Base-by-base conservation (phyloP, 2,113 vertebrate genomes). In the Semicossyphus pulcher region DNA sequence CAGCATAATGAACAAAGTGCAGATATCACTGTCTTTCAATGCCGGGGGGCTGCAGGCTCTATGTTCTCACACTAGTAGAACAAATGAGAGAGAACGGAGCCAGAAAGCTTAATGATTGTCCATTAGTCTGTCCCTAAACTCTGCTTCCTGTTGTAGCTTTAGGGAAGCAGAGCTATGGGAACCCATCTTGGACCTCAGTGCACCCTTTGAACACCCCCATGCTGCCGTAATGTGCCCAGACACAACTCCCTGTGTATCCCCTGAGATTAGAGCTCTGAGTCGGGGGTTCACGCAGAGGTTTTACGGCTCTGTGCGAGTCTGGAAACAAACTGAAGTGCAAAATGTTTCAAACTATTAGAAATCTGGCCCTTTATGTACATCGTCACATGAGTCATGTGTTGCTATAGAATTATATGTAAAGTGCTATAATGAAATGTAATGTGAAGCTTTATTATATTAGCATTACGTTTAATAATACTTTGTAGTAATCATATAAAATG, bases 1-100 rank as follows among this genome's bases (percentile, higher is more conserved):
- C 78, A 54, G 72, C 44, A 71, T 91, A 91, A 92, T 91, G 86
- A 91, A 87, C 79, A 79, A 79, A 89, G 86, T 79, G 73, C 84
- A 87, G 85, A 91, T 91, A 91, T 88, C 67, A 76, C 80, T 83
- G 83, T 82, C 67, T 72, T 75, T 82, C 72, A 73, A 60, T 61
- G 86, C 86, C 64, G 4, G 69, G 72, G 85, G 82, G 72, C 63
- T 63, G 26, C 16, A 72, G 76, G 71, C 81, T 84, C 66, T 42
- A 42, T 75, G 85, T 90, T 88, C 86, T 88, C 83, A 86, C 81
- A 81, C 85, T 85, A 59, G 58, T 65, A 42, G 63, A 83, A 81
- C 64, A 88, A 83, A 87, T 85, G 78, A 76, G 61, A 81, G 72
- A 28, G 42, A 81, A 76, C 69, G 37, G 78, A 86, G 67, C 76